Evolutionary conservation across 2,113 vertebrate genomes (phyloP), one percentile per base, ranked within the genome.

Genomic region (Apaloderma vittatum): DNA sequence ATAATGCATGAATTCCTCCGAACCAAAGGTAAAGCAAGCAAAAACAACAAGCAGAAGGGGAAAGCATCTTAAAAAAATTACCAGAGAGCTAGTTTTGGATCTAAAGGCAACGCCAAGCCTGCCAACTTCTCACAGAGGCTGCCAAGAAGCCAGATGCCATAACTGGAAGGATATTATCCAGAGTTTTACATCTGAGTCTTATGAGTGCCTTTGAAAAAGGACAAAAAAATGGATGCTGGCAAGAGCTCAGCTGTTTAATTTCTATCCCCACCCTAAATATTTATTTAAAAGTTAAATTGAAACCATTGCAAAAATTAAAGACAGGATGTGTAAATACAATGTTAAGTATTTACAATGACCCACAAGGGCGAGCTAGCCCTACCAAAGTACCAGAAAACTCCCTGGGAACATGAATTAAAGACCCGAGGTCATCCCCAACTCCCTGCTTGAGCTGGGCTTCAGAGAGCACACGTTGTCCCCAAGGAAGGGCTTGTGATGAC

Each of bases 281-380:
- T 97, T 97, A 97, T 93, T 97, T 96, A 91, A 97, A 97, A 94
- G 85, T 96, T 94, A 95, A 95, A 97, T 86, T 96, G 91, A 97
- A 97, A 96, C 93, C 94, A 96, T 72, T 84, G 84, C 94, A 96
- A 93, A 90, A 97, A 95, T 95, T 95, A 93, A 97, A 91, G 87
- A 62, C 95, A 94, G 95, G 67, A 95, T 74, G 85, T 81, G 76
- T 94, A 97, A 97, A 96, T 93, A 97, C 93, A 94, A 94, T 78
- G 91, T 89, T 94, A 89, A 97, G 91, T 66, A 93, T 88, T 96
- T 92, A 96, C 83, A 94, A 68, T 72, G 91, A 76, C 93, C 93
- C 81, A 65, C 65, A 81, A 61, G 76, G 63, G 76, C 15, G 11
- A 92, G 73, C 49, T 73, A 84, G 86, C 70, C 70, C 58, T 89